Evolutionary conservation across 2,888 invertebrate genomes (phyloP), one percentile per base, ranked within the genome.

Genomic region (Tholera decimalis): DNA sequence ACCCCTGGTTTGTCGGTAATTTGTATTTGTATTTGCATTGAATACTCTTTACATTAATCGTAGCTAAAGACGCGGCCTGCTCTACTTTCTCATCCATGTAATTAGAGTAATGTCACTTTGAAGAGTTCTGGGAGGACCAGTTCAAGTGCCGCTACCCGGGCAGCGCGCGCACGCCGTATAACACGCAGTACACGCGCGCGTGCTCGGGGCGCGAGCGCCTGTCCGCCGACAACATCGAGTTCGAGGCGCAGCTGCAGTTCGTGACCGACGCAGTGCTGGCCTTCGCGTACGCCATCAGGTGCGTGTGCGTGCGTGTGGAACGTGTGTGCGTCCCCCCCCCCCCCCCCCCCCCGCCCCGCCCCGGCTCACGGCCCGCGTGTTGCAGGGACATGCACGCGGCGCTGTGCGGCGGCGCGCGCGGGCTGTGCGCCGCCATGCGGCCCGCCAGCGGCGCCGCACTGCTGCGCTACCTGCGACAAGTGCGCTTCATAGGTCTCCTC

Each of bases 201-300:
- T 99, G 99, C 90, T 97, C 98, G 0, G 98, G 98, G n/a, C 95
- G 96, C 54, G 98, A 99, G 90, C 96, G 96, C 11, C 96, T 99
- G 26, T 97, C 97, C 0, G 96, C 96, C 35, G 96, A 97, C 53
- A 97, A 98, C 85, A 98, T 97, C 0, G 97, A 97, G 76, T 98
- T 98, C 86, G 99, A 99, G 91, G 98, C 98, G 83, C 99, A 99
- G 91, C 96, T 99, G 71, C 99, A 99, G 93, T 99, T 99, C 91
- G 99, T 99, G 43, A 98, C 98, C 41, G 99, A 99, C 90, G 99
- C 99, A 9, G 99, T 99, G 0, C 97, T 99, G 97, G 98, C 99
- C 0, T 99, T 99, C 91, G 99, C 98, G 0, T 97, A 98, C 84
- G 99, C 99, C 24, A 96, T 98, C 81, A 96, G 97, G 98, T 98